Evolutionary conservation across 2,797 vertebrate species (phyloP), one percentile per base, ranked within the genome.

Genomic region (Merluccius polli): DNA sequence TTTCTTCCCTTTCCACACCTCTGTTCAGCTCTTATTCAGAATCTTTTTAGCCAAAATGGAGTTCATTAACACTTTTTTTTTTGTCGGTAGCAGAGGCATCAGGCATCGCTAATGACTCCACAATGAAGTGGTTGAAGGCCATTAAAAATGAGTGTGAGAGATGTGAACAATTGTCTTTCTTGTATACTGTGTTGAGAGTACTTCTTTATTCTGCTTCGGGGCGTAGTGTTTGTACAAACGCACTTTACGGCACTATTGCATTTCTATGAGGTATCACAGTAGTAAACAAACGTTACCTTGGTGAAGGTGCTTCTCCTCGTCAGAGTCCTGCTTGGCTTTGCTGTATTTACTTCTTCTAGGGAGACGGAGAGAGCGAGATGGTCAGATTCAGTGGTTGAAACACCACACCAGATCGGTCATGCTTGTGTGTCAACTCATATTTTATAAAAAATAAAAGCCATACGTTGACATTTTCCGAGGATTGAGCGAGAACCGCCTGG

Each of bases 341-440:
- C 97, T 99, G 94, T 99, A 98, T 78, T 98, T 98, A 90, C 96
- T 98, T 88, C 97, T 95, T 90, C 98, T 99, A 89, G 84, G 85
- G 85, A 77, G 38, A 83, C 79, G 92, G 89, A 90, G 74, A 81
- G 65, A 87, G 44, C 71, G 83, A 71, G 72, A 68, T 21, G 73
- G 80, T 91, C 83, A 89, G 80, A 76, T 2, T 38, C 36, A 38
- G 36, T 11, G 36, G 36, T 10, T 38, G 36, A 11, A 38, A 9
- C 9, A 11, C 36, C 36, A 38, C 36, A 38, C 8, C 36, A 38
- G 36, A 38, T 33, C 32, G 32, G 32, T 33, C 32, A 33, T 2
- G 32, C 32, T 33, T 33, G 32, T 33, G 32, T 33, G 32, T 33
- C 32, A 33, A 33, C 32, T 33, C 32, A 7, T 33, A 33, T 7